phyloP scores from a whole-genome alignment of 2,797 vertebrate species.

The Lagocephalus sceleratus region DNA sequence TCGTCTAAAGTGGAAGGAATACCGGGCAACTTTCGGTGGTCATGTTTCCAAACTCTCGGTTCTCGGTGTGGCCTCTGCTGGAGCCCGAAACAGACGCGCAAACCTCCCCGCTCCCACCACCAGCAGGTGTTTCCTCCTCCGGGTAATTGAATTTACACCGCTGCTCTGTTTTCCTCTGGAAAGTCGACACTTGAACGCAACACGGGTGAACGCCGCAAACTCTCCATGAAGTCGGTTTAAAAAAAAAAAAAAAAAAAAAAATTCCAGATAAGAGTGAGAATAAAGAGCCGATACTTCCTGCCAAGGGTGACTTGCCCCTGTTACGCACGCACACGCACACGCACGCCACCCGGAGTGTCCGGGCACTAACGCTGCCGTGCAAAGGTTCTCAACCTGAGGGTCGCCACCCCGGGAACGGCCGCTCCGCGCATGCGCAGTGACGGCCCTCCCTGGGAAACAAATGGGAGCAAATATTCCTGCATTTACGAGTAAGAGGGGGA shows the following conservation, averaged over 20 bases:
- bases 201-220: not conserved
- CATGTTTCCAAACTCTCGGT: slow-evolving; percentile 6
- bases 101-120: too few relatives aligned
- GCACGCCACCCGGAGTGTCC: not conserved
- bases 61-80: not conserved
- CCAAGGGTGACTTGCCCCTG: not conserved
- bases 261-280: not conserved
- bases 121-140: slow-evolving; percentile 11
- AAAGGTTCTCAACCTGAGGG: slow-evolving; percentile 1
- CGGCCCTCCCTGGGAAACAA: not conserved
- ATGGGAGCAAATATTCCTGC: not conserved
- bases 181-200: not conserved
- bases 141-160: too few relatives aligned
- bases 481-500: too few relatives aligned
- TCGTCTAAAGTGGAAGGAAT: not conserved
- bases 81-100: too few relatives aligned
- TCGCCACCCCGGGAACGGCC: not conserved
- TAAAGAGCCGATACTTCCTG: slow-evolving; percentile 14
- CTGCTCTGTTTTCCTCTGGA: too few relatives aligned
- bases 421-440: not conserved
- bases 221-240: not conserved
- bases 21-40: not conserved
- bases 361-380: not conserved
- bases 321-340: not conserved
- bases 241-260: not conserved